phyloP scores from a whole-genome alignment of 2,113 vertebrate genomes.

The Glaucidium brasilianum region DNA sequence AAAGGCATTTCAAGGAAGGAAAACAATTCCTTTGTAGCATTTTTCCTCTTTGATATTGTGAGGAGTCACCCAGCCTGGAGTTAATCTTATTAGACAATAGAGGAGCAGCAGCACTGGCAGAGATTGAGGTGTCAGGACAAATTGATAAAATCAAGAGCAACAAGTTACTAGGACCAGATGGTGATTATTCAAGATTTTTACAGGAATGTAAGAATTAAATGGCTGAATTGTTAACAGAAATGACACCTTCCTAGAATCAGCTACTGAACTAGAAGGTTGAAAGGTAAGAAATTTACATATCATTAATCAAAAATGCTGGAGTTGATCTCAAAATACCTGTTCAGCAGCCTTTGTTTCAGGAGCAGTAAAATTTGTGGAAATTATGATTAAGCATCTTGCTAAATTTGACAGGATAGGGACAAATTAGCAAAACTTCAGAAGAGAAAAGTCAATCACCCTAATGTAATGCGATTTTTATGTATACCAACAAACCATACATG shows the following conservation, averaged over 20 bases:
- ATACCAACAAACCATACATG: not conserved
- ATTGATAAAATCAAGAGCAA: slow-evolving; percentile 28
- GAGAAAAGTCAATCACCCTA: not conserved
- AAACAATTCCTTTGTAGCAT: not conserved
- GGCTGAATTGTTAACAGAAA: not conserved
- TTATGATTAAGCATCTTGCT: not conserved
- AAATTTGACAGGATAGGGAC: not conserved
- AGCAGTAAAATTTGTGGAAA: not conserved
- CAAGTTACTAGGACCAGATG: slow-evolving; percentile 17
- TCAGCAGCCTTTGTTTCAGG: not conserved
- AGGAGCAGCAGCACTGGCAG: slow-evolving; percentile 10
- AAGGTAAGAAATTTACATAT: not conserved
- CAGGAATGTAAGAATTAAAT: not conserved
- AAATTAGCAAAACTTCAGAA: not conserved
- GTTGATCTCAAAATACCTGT: not conserved
- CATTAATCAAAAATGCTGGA: not conserved
- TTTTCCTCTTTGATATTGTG: not conserved
- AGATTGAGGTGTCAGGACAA: slow-evolving; percentile 16
- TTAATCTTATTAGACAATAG: not conserved
- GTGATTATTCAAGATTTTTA: slow-evolving; percentile 13
- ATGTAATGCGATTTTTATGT: not conserved
- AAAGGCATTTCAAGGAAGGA: not conserved
- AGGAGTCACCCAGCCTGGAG: not conserved
- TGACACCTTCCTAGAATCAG: not conserved
- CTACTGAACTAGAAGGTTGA: not conserved